Base-by-base conservation (phyloP, 92 coral and sea anemone genomes). In the Zoanthus gigantus region DNA sequence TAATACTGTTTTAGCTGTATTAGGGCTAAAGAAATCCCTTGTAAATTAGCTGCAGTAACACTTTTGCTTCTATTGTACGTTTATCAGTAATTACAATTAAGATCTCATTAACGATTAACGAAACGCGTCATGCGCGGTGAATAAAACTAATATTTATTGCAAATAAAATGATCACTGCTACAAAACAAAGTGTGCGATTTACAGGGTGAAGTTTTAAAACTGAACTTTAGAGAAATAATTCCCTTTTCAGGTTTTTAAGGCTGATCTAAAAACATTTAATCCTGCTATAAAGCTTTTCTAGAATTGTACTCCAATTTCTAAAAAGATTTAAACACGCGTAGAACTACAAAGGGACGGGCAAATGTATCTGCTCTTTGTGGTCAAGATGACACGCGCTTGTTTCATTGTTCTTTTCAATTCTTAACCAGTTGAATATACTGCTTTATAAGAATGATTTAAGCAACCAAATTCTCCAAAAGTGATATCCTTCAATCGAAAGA, bases 351-450 rank as follows among this genome's bases (percentile, higher is more conserved):
- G 54, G 17, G 5, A 6, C 54, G 9, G 10, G 17, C 56, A 9
- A 79, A n/a, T 61, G 57, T 42, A 61, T 37, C 83, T 29, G 4
- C 23, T 68, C 60, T 58, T 79, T 67, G 60, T 37, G 52, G 16
- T 9, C 56, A 34, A 65, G 54, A 79, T 61, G 72, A 79, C 84
- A 79, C 84, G 73, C 72, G 84, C 28, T 60, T 37, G 30, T n/a
- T 16, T 30, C 48, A 58, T 79, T 79, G 83, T 79, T 79, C 72
- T 37, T 17, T 63, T 30, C 44, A 42, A 1, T 16, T 58, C 30
- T 28, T 45, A 44, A 79, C 46, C 84, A 79, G 71, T 79, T 58
- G 72, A 47, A 17, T 12, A 61, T 45, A 29, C 34, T n/a, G 60
- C 30, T 79, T 44, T 37, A 16, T 79, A 9, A 4, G 71, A 37